phyloP scores from a whole-genome alignment of 2,888 invertebrate species.

The Rambutsinella grinnellia region DNA sequence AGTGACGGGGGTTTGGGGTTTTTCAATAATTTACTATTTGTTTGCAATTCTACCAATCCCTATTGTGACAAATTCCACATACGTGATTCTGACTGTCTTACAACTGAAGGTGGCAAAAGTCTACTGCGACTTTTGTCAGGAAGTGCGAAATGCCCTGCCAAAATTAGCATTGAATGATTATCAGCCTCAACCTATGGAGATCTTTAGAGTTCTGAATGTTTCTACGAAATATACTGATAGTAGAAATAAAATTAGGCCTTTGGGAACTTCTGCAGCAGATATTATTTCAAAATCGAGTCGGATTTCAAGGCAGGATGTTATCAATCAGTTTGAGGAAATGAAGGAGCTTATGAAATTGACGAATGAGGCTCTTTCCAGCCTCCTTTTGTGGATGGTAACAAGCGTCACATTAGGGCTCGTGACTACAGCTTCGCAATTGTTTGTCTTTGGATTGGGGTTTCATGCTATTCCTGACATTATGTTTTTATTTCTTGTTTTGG shows the following conservation, averaged over 20 bases:
- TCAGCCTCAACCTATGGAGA: background rate
- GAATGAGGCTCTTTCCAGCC: background rate
- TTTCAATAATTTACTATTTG: background rate
- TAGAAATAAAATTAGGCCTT: background rate
- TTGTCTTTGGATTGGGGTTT: too few species aligned
- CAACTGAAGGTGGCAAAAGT: background rate
- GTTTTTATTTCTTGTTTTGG: background rate
- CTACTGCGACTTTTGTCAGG: constrained; percentile 12
- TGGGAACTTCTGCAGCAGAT: background rate
- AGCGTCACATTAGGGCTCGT: constrained; percentile 26
- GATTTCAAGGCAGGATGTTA: constrained; percentile 3
- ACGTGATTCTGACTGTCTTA: background rate
- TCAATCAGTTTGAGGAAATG: constrained; percentile 26
- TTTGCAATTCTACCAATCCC: constrained; percentile 22
- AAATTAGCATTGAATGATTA: background rate
- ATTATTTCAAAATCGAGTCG: too few species aligned
- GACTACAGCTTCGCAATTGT: constrained; percentile 12
- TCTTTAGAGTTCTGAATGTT: constrained; percentile 22
- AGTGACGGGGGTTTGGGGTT: background rate
- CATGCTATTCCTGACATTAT: too few species aligned
- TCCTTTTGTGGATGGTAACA: constrained; percentile 4
- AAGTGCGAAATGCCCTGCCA: constrained; percentile 1
- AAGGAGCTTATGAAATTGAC: constrained; percentile 12
- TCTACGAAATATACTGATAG: background rate
- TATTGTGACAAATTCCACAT: background rate